Conservation (phyloP, 2,797 vertebrate species). For the Oryzias dopingdopingensis region DNA sequence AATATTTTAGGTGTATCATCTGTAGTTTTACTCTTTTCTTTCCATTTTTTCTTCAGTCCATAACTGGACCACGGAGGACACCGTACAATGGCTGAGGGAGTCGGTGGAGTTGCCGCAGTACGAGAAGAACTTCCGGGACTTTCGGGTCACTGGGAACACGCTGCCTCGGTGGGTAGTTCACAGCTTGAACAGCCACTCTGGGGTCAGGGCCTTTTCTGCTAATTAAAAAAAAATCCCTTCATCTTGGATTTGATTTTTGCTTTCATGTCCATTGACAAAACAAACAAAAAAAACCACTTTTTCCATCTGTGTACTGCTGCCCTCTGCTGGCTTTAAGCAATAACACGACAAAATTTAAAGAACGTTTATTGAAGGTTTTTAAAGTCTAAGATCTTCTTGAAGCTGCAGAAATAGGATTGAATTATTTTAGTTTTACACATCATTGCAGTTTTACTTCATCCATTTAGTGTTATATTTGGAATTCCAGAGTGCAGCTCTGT, state of each 20-base stretch:
- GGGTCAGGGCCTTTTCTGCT: neutral
- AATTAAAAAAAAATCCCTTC: neutral
- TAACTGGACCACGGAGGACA: conserved; percentile 95
- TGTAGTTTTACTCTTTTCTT: neutral
- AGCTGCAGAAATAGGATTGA: too few relatives aligned
- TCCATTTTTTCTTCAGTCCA: conserved; percentile 81
- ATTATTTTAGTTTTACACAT: too few relatives aligned
- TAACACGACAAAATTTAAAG: neutral
- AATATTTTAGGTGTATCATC: neutral
- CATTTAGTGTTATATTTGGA: neutral
- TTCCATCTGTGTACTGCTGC: conserved; percentile 53
- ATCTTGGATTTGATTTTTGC: neutral
- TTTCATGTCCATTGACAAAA: neutral
- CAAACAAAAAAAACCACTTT: neutral
- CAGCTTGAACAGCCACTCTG: neutral
- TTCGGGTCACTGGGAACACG: conserved; percentile 90
- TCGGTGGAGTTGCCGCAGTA: conserved; percentile 97
- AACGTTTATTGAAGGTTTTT: neutral
- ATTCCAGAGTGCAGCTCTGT: neutral
- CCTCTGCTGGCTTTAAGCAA: conserved; percentile 56
- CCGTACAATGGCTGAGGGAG: conserved; percentile 91
- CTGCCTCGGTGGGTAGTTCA: conserved; percentile 85
- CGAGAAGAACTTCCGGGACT: conserved; percentile 93
- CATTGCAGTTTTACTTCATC: too few relatives aligned
- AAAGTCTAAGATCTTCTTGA: too few relatives aligned